These are phyloP conservation scores for Papilio demoleus DNA, from an alignment of 2,888 invertebrate genomes.

Conservation along the genomic window DNA sequence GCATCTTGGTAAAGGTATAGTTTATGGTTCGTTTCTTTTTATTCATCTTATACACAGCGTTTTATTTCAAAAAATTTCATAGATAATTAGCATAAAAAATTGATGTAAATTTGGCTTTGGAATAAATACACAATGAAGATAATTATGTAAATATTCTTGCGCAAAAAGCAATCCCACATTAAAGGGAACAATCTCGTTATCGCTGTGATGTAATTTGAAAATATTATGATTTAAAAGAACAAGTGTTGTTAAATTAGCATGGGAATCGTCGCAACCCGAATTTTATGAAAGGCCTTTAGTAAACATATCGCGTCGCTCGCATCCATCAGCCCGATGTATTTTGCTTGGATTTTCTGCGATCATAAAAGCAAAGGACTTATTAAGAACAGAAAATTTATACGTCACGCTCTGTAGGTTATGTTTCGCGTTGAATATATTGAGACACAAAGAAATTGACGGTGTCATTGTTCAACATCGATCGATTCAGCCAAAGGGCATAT, in stretches of 20 bases:
- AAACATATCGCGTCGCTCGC: slow-evolving; percentile 40
- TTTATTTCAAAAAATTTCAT: neutral
- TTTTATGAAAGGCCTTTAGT: slow-evolving; percentile 43
- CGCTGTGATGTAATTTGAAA: slow-evolving; percentile 64
- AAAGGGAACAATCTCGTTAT: slow-evolving; percentile 62
- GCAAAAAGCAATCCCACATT: slow-evolving; percentile 27
- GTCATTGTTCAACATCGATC: slow-evolving; percentile 22
- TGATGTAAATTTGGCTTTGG: slow-evolving; percentile 11
- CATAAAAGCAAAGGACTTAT: slow-evolving; percentile 42
- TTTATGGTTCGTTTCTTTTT: neutral
- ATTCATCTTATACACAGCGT: neutral
- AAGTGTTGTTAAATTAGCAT: slow-evolving; percentile 77
- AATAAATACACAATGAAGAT: neutral
- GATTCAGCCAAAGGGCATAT: slow-evolving; percentile 19
- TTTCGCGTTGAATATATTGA: slow-evolving; percentile 36
- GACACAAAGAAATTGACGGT: slow-evolving; percentile 22
- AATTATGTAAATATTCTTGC: slow-evolving; percentile 36
- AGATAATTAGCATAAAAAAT: too few species aligned
- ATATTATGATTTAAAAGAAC: slow-evolving; percentile 69
- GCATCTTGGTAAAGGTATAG: neutral
- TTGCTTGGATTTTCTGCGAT: slow-evolving; percentile 40
- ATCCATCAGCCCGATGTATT: slow-evolving; percentile 39
- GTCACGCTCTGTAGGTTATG: slow-evolving; percentile 15
- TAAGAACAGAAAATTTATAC: slow-evolving; percentile 43
- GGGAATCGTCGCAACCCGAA: slow-evolving; percentile 61